Evolutionary conservation across 2,797 vertebrate genomes (phyloP).

Genomic region (Argentina silus): DNA sequence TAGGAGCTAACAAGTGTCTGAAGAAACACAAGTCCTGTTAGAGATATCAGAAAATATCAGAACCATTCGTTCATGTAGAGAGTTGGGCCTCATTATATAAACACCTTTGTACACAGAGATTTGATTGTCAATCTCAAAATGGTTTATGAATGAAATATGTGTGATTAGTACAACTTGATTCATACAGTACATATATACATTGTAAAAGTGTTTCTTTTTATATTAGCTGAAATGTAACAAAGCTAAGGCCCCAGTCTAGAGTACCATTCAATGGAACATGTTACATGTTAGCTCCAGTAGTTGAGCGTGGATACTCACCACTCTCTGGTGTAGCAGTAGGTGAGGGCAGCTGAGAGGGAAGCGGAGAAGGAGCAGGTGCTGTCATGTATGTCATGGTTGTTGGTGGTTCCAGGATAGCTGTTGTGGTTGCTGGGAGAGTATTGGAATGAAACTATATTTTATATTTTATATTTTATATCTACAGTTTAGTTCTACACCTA

Average conservation of each 20-base stretch:
- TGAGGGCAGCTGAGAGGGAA: not conserved
- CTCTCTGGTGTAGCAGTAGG: not conserved
- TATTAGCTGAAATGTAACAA: too few species aligned
- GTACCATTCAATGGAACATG: too few species aligned
- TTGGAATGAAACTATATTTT: not conserved
- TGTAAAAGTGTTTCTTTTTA: too few species aligned
- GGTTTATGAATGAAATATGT: too few species aligned
- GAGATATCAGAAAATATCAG: not conserved
- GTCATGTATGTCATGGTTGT: not conserved
- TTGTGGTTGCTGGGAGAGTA: not conserved
- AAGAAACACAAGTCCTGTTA: conserved; percentile 47
- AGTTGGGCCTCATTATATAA: not conserved
- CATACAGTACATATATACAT: too few species aligned
- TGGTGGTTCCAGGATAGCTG: not conserved
- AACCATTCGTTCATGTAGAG: not conserved
- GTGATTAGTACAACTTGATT: too few species aligned
- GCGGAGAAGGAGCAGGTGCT: not conserved
- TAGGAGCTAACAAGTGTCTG: conserved; percentile 23
- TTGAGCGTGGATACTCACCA: too few species aligned
- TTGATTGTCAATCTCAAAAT: too few species aligned
- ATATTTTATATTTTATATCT: not conserved
- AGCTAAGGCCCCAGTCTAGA: too few species aligned
- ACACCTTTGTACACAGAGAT: not conserved
- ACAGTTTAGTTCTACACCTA: not conserved
- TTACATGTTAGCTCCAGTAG: too few species aligned